Percentiles rank a stretch among this genome's conserved stretches.
Evolutionary conservation across 2,888 invertebrate genomes (phyloP).

Genomic region (Xanthia icteritia): DNA sequence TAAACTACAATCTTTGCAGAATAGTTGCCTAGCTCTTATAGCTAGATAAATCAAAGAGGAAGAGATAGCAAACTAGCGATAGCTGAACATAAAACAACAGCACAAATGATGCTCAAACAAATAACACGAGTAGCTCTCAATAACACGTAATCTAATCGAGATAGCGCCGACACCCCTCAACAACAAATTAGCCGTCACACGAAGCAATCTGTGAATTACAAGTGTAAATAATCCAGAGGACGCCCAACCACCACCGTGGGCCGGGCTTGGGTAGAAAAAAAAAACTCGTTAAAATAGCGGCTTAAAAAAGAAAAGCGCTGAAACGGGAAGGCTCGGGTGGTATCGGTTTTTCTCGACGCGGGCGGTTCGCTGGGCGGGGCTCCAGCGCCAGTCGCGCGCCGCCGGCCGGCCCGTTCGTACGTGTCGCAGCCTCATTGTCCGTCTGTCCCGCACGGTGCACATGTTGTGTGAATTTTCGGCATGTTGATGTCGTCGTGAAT

Average conservation of each 20-base stretch:
- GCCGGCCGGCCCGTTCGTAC: conserved; percentile 91
- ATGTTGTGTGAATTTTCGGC: conserved; percentile 87
- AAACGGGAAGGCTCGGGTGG: conserved; percentile 89
- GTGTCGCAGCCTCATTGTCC: conserved; percentile 72
- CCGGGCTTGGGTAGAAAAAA: conserved; percentile 84
- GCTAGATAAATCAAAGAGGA: conserved; percentile 24
- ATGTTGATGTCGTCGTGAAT: conserved; percentile 89
- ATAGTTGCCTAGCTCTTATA: conserved; percentile 2
- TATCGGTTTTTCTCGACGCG: conserved; percentile 89
- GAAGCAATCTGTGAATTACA: conserved; percentile 88
- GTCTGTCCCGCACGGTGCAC: conserved; percentile 77
- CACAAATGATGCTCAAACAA: conserved; percentile 67
- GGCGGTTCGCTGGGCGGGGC: conserved; percentile 89
- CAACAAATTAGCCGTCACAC: conserved; percentile 84
- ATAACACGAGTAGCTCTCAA: conserved; percentile 72
- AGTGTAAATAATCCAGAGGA: conserved; percentile 90
- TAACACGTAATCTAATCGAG: conserved; percentile 79
- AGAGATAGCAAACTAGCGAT: conserved; percentile 53
- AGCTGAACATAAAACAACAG: conserved; percentile 62
- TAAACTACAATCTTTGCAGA: conserved; percentile 9
- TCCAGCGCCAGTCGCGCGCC: conserved; percentile 90
- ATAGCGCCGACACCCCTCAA: conserved; percentile 75
- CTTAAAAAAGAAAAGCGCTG: conserved; percentile 91
- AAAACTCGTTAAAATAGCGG: conserved; percentile 90
- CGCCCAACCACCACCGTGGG: conserved; percentile 90